Conservation (phyloP, 2,888 invertebrate species). For the Ectemnius continuus region DNA sequence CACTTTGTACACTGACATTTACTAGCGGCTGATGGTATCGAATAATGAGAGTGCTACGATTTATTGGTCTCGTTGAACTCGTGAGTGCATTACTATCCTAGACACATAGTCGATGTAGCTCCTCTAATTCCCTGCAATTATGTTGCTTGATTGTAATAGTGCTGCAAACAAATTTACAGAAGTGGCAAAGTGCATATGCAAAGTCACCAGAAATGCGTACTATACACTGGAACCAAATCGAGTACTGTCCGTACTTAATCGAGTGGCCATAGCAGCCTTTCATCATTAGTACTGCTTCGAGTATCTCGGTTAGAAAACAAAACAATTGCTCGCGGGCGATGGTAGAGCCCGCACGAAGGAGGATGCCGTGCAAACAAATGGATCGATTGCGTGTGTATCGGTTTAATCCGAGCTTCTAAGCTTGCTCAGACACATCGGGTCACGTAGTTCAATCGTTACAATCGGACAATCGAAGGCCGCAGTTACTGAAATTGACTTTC, state of each 20-base stretch:
- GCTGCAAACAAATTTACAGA: too few species aligned
- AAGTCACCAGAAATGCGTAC: too few species aligned
- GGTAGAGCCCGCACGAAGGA: slow-evolving; percentile 8
- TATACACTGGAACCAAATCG: too few species aligned
- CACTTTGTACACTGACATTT: too few species aligned
- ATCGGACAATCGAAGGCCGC: slow-evolving; percentile 12
- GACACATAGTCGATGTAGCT: too few species aligned
- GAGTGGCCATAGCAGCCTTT: slow-evolving; percentile 11
- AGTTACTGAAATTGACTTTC: slow-evolving; percentile 68
- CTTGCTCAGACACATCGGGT: slow-evolving; percentile 61
- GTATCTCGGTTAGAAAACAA: slow-evolving; percentile 14
- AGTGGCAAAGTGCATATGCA: too few species aligned
- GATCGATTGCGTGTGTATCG: slow-evolving; percentile 41
- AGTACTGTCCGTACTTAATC: slow-evolving; percentile 5
- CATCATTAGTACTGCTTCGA: slow-evolving; percentile 14
- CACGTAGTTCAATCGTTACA: slow-evolving; percentile 59
- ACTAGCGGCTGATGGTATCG: too few species aligned
- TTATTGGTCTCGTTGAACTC: too few species aligned
- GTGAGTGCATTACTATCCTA: too few species aligned
- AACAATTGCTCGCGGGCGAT: slow-evolving; percentile 28
- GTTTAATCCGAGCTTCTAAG: slow-evolving; percentile 48
- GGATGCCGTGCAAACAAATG: slow-evolving; percentile 49
- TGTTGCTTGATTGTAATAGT: too few species aligned
- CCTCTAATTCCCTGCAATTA: too few species aligned
- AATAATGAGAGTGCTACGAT: too few species aligned